Evolutionary conservation across 2,113 vertebrate species (phyloP).

Genomic region (human (Homo sapiens)): DNA sequence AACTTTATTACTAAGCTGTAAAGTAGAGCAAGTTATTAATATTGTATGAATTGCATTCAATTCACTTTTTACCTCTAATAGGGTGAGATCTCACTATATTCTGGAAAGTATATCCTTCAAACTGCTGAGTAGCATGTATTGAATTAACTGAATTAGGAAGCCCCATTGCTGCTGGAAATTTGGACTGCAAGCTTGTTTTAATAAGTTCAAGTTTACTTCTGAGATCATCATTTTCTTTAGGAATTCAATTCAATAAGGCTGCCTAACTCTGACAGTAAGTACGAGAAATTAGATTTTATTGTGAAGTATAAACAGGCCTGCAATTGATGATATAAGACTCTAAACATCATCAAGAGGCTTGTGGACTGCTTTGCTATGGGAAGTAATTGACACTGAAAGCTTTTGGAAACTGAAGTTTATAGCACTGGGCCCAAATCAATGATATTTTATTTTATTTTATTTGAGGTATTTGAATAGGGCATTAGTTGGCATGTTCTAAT

Average conservation of each 20-base stretch:
- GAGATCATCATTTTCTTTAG: slow-evolving; percentile 60
- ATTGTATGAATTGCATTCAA: slow-evolving; percentile 68
- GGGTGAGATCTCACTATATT: slow-evolving; percentile 31
- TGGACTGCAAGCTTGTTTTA: slow-evolving; percentile 62
- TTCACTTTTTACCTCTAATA: slow-evolving; percentile 53
- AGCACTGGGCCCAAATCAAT: neutral
- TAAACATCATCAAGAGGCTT: slow-evolving; percentile 7
- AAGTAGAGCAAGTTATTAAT: slow-evolving; percentile 72
- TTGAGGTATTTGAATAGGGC: slow-evolving; percentile 40
- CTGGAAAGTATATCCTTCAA: slow-evolving; percentile 55
- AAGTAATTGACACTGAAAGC: slow-evolving; percentile 56
- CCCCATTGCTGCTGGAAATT: slow-evolving; percentile 38
- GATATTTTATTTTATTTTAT: slow-evolving; percentile 52
- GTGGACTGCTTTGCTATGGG: slow-evolving; percentile 25
- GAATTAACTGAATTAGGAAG: slow-evolving; percentile 37
- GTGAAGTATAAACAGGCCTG: slow-evolving; percentile 45
- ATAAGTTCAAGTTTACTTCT: slow-evolving; percentile 63
- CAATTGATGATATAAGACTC: neutral
- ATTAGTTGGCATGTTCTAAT: neutral
- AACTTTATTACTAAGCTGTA: slow-evolving; percentile 67
- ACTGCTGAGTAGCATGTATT: slow-evolving; percentile 51
- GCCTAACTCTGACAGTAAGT: slow-evolving; percentile 50
- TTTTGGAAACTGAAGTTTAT: slow-evolving; percentile 59
- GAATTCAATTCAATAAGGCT: slow-evolving; percentile 61
- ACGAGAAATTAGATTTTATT: slow-evolving; percentile 65